Base-by-base conservation (phyloP, 1,140 invertebrate species). In the Drosophila jambulina region DNA sequence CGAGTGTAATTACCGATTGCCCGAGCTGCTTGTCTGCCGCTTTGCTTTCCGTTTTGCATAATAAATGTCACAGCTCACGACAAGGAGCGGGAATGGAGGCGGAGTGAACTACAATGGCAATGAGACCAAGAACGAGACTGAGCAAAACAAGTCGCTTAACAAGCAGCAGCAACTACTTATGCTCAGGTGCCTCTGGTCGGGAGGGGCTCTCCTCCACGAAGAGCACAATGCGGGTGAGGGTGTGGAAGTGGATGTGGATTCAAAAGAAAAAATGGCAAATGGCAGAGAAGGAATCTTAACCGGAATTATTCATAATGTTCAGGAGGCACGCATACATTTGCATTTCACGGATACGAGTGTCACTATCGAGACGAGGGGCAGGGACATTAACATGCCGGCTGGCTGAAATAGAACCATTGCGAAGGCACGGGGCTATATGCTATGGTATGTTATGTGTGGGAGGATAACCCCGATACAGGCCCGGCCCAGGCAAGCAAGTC, bases 231-330 rank as follows among this genome's bases (percentile, higher is more conserved):
- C 58, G 56, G 68, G 75, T 61, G 75, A 25, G 61, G 57, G 61
- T 56, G 60, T 29, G 61, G 58, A 67, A 54, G 49, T 17, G 56
- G 59, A 51, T 19, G 27, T 34, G 58, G 43, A 25, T 61, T 36
- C 27, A 42, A 29, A 25, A 19, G 36, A 25, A 53, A 42, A 42
- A 88, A 88, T 64, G 83, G 79, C 77, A 78, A 88, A 90, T 84
- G 84, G 69, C 77, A 72, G 78, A 78, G 72, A 76, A 71, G 85
- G 85, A 88, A 88, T 90, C 75, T 81, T 85, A 81, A 75, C 85
- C 81, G 82, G 86, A 88, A 88, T 88, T 85, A 88, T 88, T 88
- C 85, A 88, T 88, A 88, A 88, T 88, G 85, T 88, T 81, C 85
- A 90, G 83, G 85, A 84, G 81, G 78, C 85, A 88, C 85, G 85